These are phyloP conservation scores for Troides aeacus DNA, from an alignment of 2,888 invertebrate species.

Conservation along the genomic window DNA sequence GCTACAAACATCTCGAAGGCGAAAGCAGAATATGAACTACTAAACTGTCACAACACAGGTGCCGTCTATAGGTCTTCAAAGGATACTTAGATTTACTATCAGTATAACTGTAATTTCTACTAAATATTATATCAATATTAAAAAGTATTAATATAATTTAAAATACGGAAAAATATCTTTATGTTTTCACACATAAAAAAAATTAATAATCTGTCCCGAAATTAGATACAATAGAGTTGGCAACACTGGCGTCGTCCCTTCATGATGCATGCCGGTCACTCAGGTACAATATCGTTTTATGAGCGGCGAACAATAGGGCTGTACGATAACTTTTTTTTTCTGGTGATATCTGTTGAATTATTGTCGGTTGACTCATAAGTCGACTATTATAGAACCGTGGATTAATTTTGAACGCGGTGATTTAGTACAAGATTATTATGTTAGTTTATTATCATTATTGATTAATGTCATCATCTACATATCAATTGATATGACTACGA, in stretches of 20 bases:
- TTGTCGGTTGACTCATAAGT: slow-evolving; percentile 13
- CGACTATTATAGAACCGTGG: background rate
- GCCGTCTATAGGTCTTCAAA: no score
- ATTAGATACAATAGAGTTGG: background rate
- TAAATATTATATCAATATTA: no score
- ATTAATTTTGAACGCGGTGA: no score
- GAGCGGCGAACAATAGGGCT: slow-evolving; percentile 19
- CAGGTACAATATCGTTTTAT: slow-evolving; percentile 22
- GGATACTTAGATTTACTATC: no score
- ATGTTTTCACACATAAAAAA: background rate
- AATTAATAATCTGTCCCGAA: background rate
- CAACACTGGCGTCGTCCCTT: slow-evolving; percentile 20
- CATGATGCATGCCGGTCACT: slow-evolving; percentile 27
- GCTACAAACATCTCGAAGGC: no score
- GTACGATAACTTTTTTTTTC: slow-evolving; percentile 9
- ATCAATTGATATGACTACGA: no score
- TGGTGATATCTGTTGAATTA: slow-evolving; percentile 9
- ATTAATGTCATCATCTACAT: no score
- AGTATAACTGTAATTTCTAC: no score
- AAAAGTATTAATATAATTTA: background rate
- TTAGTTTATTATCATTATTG: no score
- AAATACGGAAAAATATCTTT: background rate
- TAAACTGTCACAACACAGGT: no score
- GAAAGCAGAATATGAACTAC: no score
- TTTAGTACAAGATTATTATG: no score